These are phyloP conservation scores for Chironex yamaguchii DNA, from an alignment of 30 jellyfish, hydroid and myxozoan genomes.

Conservation along the genomic window DNA sequence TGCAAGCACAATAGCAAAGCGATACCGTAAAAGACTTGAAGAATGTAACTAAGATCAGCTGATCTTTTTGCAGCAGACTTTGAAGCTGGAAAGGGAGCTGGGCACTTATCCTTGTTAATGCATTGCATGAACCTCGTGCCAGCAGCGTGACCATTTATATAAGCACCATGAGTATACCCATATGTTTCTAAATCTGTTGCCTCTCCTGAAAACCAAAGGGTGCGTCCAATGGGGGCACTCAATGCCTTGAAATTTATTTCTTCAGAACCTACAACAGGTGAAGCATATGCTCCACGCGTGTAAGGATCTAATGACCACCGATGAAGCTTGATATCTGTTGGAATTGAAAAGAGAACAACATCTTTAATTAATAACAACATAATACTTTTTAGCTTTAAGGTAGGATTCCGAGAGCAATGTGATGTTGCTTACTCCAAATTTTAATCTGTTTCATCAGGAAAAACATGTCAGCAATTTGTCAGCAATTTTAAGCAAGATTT, in stretches of 20 bases:
- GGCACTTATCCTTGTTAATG: conserved; percentile 52
- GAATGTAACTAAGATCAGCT: too few species aligned
- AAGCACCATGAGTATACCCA: conserved; percentile 73
- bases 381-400: too few species aligned
- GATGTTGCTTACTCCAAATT: too few species aligned
- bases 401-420: too few species aligned
- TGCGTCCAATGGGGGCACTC: conserved; percentile 59
- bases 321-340: conserved; percentile 41
- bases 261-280: conserved; percentile 70
- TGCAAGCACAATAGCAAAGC: too few species aligned
- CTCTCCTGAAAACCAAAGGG: conserved; percentile 77
- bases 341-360: not conserved
- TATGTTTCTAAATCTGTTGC: conserved; percentile 46
- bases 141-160: not conserved
- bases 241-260: conserved; percentile 13
- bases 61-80: too few species aligned
- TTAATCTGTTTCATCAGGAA: too few species aligned
- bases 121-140: conserved; percentile 44
- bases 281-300: conserved; percentile 52
- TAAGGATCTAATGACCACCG: conserved; percentile 71
- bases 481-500: too few species aligned
- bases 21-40: too few species aligned
- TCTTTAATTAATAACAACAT: too few species aligned
- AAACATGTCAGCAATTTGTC: too few species aligned
- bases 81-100: too few species aligned